Evolutionary conservation across 2,888 invertebrate genomes (phyloP), one percentile per base, ranked within the genome.

Genomic region (Mythimna impura): DNA sequence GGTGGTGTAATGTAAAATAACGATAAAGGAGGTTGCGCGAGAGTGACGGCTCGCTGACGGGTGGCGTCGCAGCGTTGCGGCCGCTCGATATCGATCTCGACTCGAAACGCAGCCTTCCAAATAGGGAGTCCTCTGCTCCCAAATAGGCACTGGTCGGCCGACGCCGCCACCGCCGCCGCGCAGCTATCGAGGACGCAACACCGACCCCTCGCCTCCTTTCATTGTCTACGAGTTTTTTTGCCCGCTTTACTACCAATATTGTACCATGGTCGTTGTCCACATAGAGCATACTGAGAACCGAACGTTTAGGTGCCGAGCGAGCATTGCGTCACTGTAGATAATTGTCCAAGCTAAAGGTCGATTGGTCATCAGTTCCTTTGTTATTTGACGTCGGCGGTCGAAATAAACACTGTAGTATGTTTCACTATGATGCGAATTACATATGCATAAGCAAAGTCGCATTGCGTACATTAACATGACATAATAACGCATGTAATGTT

Each of bases 21-120:
- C 87, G 86, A 88, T 89, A 91, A 91, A 92, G 87, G 89, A 89
- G 88, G 89, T 82, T 84, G 83, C 85, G 84, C 86, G 85, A 82
- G 88, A 91, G 89, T 93, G 95, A 95, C 89, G 91, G 91, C 83
- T 85, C 76, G 90, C 78, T 92, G 94, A 92, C 91, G 89, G 82
- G 88, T 82, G 84, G 90, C 90, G 89, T 87, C 91, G 89, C 87
- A 86, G 87, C 89, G 89, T 88, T 78, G 83, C 70, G 68, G 69
- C 83, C 81, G 82, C 81, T 88, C 89, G 94, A 95, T 95, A 94
- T 92, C 89, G 93, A 95, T 94, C 94, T 90, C 90, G 90, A 92
- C 94, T 94, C 92, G 95, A 92, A 91, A 88, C 90, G 90, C 95
- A 96, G 96, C 93, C 91, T 96, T 95, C 96, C 96, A 93, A 96